Conservation (phyloP, 2,113 vertebrate species). For the Pygoscelis antarcticus region DNA sequence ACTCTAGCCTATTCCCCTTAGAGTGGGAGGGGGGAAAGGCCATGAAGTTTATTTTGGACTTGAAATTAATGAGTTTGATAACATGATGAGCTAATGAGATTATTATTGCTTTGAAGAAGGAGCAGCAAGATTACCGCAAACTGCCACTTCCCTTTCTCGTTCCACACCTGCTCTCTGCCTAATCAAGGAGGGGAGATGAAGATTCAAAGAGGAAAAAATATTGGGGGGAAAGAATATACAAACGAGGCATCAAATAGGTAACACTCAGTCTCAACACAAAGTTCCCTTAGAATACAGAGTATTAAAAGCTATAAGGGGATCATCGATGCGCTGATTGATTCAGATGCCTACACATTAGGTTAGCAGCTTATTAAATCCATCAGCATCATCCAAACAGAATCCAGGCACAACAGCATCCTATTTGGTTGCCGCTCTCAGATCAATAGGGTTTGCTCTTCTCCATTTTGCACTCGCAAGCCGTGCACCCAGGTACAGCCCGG, state of each 20-base stretch:
- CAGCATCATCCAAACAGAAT: background rate
- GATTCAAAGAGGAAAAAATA: background rate
- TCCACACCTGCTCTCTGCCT: background rate
- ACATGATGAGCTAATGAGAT: background rate
- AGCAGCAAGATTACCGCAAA: background rate
- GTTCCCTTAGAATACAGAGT: background rate
- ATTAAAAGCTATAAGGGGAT: background rate
- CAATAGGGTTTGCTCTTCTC: constrained; percentile 29
- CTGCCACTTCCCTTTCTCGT: background rate
- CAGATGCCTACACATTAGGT: background rate
- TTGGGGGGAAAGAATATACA: rapidly evolving
- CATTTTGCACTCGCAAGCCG: background rate
- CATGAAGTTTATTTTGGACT: background rate
- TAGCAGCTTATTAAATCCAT: background rate
- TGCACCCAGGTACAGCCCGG: background rate
- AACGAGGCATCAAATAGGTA: background rate
- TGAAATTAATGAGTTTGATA: background rate
- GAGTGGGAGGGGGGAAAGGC: background rate
- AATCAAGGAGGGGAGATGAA: background rate
- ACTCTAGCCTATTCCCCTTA: background rate
- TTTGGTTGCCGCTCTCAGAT: background rate
- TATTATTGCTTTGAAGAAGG: background rate
- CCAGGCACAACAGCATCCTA: background rate
- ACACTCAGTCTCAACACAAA: background rate
- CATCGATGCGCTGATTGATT: background rate